phyloP scores from a whole-genome alignment of 2,888 invertebrate genomes.

The Xiphydria camelus region DNA sequence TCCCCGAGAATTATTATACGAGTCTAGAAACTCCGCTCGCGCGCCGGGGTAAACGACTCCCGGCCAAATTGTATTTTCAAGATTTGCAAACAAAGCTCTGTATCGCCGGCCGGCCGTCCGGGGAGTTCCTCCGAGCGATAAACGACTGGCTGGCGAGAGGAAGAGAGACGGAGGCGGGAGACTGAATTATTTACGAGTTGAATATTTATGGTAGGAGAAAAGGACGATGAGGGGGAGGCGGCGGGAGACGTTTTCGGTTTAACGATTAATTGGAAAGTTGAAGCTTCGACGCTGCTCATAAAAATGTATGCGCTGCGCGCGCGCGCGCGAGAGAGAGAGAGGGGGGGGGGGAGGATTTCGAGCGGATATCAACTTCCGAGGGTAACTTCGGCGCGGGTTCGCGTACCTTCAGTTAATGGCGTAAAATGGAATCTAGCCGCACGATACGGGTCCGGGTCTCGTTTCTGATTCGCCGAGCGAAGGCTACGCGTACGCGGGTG shows the following conservation, averaged over 20 bases:
- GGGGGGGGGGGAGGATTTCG: background rate
- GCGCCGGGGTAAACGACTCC: slow-evolving; percentile 28
- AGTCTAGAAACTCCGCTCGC: background rate
- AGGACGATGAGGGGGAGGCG: background rate
- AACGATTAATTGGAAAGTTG: slow-evolving; percentile 18
- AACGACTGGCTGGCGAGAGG: slow-evolving; percentile 4
- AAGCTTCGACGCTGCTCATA: slow-evolving; percentile 6
- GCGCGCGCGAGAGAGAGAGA: too few relatives aligned
- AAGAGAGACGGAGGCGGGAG: background rate
- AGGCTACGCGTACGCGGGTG: too few relatives aligned
- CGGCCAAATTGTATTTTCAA: slow-evolving; percentile 28
- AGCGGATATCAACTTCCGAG: too few relatives aligned
- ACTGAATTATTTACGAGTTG: slow-evolving; percentile 16
- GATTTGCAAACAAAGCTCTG: slow-evolving; percentile 32
- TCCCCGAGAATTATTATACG: too few relatives aligned
- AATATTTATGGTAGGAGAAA: slow-evolving; percentile 12
- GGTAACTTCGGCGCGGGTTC: too few relatives aligned
- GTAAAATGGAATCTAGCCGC: too few relatives aligned
- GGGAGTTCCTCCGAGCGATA: slow-evolving; percentile 9
- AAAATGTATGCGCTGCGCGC: slow-evolving; percentile 10
- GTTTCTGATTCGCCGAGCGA: too few relatives aligned
- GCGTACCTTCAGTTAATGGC: too few relatives aligned
- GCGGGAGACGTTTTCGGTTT: slow-evolving; percentile 12
- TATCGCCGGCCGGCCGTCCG: slow-evolving; percentile 27
- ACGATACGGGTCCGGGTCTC: too few relatives aligned